Conservation (phyloP, 2,797 vertebrate species). For the Mormyrops attenuatus region DNA sequence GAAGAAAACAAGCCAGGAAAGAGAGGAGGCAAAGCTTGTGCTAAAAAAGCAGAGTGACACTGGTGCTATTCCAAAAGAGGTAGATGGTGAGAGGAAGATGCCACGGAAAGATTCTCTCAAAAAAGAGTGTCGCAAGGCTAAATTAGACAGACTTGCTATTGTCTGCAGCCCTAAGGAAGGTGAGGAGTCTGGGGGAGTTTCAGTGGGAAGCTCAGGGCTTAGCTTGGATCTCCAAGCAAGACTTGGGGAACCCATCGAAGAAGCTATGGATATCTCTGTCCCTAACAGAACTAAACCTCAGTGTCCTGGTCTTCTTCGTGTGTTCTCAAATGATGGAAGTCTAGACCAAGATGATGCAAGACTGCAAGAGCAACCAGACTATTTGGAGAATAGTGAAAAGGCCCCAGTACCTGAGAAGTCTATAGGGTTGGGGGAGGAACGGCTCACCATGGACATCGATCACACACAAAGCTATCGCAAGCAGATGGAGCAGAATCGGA, state of each 20-base stretch:
- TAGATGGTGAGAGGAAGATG: conserved; percentile 73
- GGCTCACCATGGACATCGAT: conserved; percentile 85
- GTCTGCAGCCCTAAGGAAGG: conserved; percentile 75
- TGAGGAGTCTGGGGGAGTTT: conserved; percentile 61
- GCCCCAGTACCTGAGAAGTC: conserved; percentile 66
- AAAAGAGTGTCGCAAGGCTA: conserved; percentile 79
- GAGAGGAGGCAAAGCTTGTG: conserved; percentile 65
- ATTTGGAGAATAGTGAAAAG: conserved; percentile 55
- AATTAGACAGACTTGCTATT: conserved; percentile 70
- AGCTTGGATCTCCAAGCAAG: conserved; percentile 55
- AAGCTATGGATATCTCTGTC: conserved; percentile 64
- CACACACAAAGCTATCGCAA: conserved; percentile 97
- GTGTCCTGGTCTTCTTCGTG: conserved; percentile 53
- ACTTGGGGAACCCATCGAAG: conserved; percentile 68
- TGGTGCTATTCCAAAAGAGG: conserved; percentile 62
- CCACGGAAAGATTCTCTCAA: conserved; percentile 78
- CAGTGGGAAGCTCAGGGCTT: conserved; percentile 51
- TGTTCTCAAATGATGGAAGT: conserved; percentile 67
- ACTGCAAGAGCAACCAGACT: conserved; percentile 48
- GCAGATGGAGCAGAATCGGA: conserved; percentile 95
- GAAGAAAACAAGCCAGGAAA: conserved; percentile 78
- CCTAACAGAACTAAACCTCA: conserved; percentile 63
- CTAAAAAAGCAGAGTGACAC: conserved; percentile 64
- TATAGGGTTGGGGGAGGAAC: conserved; percentile 71
- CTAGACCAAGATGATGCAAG: conserved; percentile 63